Percentiles rank a stretch among this genome's conserved stretches.
These are phyloP conservation scores for Leucoraja erinaceus DNA, from an alignment of 2,113 vertebrate species.

Conservation along the genomic window DNA sequence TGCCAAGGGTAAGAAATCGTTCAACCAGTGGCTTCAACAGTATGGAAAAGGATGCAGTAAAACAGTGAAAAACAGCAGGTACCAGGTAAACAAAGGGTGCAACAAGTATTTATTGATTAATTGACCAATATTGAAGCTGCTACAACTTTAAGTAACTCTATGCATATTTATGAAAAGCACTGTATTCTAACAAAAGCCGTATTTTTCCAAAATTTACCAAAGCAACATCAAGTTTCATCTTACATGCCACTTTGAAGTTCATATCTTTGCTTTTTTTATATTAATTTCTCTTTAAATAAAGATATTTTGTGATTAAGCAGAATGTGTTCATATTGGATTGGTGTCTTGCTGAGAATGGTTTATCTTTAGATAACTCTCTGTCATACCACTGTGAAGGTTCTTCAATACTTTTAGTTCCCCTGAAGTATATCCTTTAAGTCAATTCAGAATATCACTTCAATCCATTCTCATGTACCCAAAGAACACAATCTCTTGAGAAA, in stretches of 20 bases:
- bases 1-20: slow-evolving; percentile 35
- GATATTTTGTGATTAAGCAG: slow-evolving; percentile 34
- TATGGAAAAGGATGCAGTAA: slow-evolving; percentile 32
- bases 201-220: slow-evolving; percentile 54
- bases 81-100: slow-evolving; percentile 40
- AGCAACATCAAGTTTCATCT: slow-evolving; percentile 53
- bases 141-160: slow-evolving; percentile 56
- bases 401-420: background rate
- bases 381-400: background rate
- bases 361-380: background rate
- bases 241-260: slow-evolving; percentile 47
- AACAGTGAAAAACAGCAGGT: slow-evolving; percentile 35
- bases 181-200: slow-evolving; percentile 62
- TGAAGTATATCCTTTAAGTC: background rate
- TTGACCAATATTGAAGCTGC: slow-evolving; percentile 54
- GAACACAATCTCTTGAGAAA: background rate
- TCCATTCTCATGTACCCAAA: slow-evolving; percentile 24
- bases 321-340: slow-evolving; percentile 25
- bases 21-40: background rate
- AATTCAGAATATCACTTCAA: background rate
- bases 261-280: slow-evolving; percentile 50
- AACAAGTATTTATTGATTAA: slow-evolving; percentile 48
- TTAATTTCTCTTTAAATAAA: slow-evolving; percentile 42
- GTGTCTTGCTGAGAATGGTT: background rate
- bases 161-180: slow-evolving; percentile 60